Evolutionary conservation across 2,888 invertebrate genomes (phyloP), one percentile per base, ranked within the genome.

Genomic region (Pycnomerus fuliginosus): DNA sequence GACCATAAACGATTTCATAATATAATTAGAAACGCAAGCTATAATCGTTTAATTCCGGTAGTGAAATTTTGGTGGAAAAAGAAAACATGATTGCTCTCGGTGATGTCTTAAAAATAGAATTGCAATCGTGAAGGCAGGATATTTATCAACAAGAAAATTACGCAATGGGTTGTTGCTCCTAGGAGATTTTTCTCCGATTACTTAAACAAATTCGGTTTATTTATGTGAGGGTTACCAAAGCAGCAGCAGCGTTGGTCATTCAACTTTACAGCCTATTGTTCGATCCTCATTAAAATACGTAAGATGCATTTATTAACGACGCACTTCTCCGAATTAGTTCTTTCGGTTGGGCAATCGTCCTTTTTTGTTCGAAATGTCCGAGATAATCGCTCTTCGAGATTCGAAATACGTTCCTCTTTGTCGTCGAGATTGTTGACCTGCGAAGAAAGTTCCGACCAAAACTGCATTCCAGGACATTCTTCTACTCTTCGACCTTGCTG

Each of bases 101-200:
- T 22, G 24, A 16, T 25, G 35, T 20, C 31, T 13, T 41, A 49
- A 37, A 45, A 49, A 49, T 49, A 49, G 44, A 49, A 41, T 34
- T 37, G 49, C 49, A 41, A 49, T 49, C 38, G 43, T 37, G 43
- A 38, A 42, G 42, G 16, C 30, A 33, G 34, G 29, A 41, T 41
- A 45, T 45, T 49, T 49, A 49, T 49, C 44, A 49, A 45, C 49
- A 44, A 25, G 25, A 8, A 40, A 5, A 27, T 43, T 49, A 44
- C 49, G 49, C 49, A 49, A 49, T 49, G 44, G 49, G 45, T 49
- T 49, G 44, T 45, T 49, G 49, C 38, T 48, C 48, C 43, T 15
- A 27, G 38, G 36, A 28, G 28, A 44, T 41, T 44, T 44, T 48
- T 44, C 44, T 36, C 32, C 41, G 34, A 43, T 44, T 41, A 36